Conservation (phyloP, 1,140 invertebrate species). For the Cherax quadricarinatus region DNA sequence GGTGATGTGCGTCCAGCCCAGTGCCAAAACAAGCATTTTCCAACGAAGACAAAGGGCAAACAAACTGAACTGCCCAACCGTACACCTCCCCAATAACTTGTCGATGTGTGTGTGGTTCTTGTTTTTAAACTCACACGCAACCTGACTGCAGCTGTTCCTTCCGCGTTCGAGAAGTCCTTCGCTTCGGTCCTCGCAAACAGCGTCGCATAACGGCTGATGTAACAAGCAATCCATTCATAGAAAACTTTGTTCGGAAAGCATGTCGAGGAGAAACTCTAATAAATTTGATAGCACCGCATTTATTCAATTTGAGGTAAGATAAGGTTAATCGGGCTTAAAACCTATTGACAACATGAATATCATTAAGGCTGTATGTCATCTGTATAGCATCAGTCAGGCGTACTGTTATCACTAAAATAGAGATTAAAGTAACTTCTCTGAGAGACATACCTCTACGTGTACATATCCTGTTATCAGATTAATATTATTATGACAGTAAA, state of each 20-base stretch:
- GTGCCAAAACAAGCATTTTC: not conserved
- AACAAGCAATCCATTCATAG: not conserved
- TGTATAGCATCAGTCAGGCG: too few species aligned
- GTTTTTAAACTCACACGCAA: not conserved
- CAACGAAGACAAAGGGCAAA: not conserved
- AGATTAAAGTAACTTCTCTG: too few species aligned
- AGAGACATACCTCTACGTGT: too few species aligned
- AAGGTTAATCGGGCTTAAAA: too few species aligned
- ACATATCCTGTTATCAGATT: too few species aligned
- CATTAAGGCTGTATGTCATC: too few species aligned
- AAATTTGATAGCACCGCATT: not conserved
- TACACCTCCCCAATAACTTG: not conserved
- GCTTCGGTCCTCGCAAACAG: conserved; percentile 38
- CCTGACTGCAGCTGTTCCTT: conserved; percentile 25
- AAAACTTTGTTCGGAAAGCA: not conserved
- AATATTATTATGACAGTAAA: too few species aligned
- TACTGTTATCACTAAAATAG: too few species aligned
- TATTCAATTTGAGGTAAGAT: too few species aligned
- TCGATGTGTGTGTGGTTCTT: conserved; percentile 28
- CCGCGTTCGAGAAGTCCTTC: conserved; percentile 51
- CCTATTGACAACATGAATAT: too few species aligned
- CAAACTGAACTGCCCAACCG: not conserved
- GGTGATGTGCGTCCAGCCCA: conserved; percentile 28
- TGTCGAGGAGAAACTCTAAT: not conserved
- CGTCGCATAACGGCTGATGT: not conserved